Evolutionary conservation across 2,888 invertebrate genomes (phyloP).

Genomic region (Mimas tiliae): DNA sequence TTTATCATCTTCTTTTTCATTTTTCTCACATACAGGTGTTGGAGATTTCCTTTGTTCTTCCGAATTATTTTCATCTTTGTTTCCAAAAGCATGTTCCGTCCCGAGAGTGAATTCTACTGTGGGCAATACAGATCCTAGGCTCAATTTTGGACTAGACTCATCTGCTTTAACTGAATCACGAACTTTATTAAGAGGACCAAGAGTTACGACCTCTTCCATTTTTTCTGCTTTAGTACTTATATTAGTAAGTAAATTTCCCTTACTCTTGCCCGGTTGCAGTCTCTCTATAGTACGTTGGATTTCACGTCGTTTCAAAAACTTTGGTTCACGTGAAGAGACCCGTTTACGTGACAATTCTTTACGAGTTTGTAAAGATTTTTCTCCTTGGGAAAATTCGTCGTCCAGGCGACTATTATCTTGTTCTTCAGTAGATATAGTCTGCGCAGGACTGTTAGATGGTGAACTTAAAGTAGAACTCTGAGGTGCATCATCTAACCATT

Average conservation of each 20-base stretch:
- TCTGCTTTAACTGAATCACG: conserved; percentile 86
- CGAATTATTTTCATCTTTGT: conserved; percentile 48
- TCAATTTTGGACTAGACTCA: conserved; percentile 91
- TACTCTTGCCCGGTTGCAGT: conserved; percentile 93
- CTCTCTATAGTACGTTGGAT: conserved; percentile 93
- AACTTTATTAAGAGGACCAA: conserved; percentile 82
- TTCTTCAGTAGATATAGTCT: conserved; percentile 87
- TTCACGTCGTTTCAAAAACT: conserved; percentile 85
- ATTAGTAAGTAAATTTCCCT: conserved; percentile 92
- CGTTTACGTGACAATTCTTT: conserved; percentile 81
- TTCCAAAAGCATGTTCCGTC: conserved; percentile 87
- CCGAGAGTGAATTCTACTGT: conserved; percentile 88
- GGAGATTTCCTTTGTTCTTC: conserved; percentile 36
- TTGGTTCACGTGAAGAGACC: conserved; percentile 71
- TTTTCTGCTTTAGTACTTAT: conserved; percentile 83
- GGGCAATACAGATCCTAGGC: conserved; percentile 92
- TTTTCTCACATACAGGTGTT: conserved; percentile 43
- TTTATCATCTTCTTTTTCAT: conserved; percentile 51
- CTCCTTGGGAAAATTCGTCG: conserved; percentile 70
- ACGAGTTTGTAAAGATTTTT: conserved; percentile 60
- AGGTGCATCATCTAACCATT: conserved; percentile 94
- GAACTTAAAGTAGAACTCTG: conserved; percentile 90
- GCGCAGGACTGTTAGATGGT: conserved; percentile 91
- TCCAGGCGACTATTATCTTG: conserved; percentile 76
- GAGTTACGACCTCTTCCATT: conserved; percentile 84